Evolutionary conservation across 2,888 invertebrate species (phyloP).

Genomic region (Onchidella celtica): DNA sequence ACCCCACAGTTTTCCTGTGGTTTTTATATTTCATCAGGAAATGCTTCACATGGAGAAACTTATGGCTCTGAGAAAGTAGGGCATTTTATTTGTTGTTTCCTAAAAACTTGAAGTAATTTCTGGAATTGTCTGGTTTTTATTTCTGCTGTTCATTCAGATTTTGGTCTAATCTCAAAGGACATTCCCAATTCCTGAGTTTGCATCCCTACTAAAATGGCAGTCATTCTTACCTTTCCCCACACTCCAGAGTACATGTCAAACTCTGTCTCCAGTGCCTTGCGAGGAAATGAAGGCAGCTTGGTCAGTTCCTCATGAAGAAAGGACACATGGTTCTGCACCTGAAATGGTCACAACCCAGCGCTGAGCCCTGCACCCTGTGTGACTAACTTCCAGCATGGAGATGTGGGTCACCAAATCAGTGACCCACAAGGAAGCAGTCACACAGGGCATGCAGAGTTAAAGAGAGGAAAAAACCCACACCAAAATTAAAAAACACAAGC

Average conservation of each 20-base stretch:
- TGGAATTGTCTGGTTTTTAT: no score
- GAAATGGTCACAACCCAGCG: conserved; percentile 56
- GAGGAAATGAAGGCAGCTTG: conserved; percentile 98
- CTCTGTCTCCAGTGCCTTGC: conserved; percentile 98
- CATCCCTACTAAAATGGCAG: no score
- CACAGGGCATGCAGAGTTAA: conserved; percentile 49
- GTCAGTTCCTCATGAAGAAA: conserved; percentile 99
- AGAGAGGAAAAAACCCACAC: neutral
- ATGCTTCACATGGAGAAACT: no score
- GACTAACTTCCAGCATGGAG: conserved; percentile 37
- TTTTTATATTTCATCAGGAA: no score
- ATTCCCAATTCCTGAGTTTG: no score
- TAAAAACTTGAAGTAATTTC: no score
- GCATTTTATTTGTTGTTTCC: no score
- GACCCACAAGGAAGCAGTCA: conserved; percentile 43
- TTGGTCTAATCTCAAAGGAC: no score
- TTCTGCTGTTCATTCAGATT: no score
- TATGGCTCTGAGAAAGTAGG: no score
- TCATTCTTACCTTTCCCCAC: conserved; percentile 87
- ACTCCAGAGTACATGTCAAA: conserved; percentile 84
- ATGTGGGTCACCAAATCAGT: neutral
- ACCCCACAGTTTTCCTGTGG: no score
- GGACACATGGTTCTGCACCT: conserved; percentile 97
- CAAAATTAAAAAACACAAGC: conserved; percentile 21
- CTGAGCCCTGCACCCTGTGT: conserved; percentile 47